These are phyloP conservation scores for Betta splendens DNA, from an alignment of 2,797 vertebrate genomes.

Conservation along the genomic window DNA sequence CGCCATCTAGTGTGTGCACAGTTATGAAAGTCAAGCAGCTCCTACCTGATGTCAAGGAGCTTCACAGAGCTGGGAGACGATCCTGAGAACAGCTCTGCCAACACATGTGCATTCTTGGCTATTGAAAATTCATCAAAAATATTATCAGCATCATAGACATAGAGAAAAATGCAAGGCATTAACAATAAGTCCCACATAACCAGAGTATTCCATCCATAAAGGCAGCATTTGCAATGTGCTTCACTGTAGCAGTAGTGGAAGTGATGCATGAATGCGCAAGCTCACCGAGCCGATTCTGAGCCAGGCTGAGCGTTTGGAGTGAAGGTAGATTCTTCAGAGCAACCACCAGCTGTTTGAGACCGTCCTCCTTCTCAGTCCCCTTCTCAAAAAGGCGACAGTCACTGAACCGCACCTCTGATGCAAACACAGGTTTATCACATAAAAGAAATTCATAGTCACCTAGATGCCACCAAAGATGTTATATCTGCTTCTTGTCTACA, in stretches of 20 bases:
- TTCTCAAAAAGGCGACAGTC: constrained; percentile 93
- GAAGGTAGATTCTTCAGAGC: constrained; percentile 82
- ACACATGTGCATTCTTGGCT: constrained; percentile 78
- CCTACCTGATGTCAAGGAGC: constrained; percentile 89
- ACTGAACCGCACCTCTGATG: constrained; percentile 85
- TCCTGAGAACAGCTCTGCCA: constrained; percentile 89
- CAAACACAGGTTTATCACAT: too few relatives aligned
- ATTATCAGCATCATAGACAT: too few relatives aligned
- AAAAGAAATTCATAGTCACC: not conserved
- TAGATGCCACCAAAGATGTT: too few relatives aligned
- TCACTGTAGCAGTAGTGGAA: not conserved
- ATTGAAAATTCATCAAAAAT: too few relatives aligned
- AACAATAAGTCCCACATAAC: too few relatives aligned
- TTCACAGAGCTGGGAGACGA: constrained; percentile 82
- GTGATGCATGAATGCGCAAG: not conserved
- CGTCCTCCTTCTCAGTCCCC: constrained; percentile 73
- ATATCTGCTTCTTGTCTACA: too few relatives aligned
- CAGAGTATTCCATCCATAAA: too few relatives aligned
- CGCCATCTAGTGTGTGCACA: too few relatives aligned
- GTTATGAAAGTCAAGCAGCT: too few relatives aligned
- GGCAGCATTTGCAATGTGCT: not conserved
- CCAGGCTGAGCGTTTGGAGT: constrained; percentile 85
- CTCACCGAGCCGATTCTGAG: constrained; percentile 90
- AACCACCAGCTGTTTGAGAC: constrained; percentile 82
- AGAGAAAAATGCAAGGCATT: too few relatives aligned